These are phyloP conservation scores for Anarsia innoxiella DNA, from an alignment of 2,888 invertebrate species.

Conservation along the genomic window DNA sequence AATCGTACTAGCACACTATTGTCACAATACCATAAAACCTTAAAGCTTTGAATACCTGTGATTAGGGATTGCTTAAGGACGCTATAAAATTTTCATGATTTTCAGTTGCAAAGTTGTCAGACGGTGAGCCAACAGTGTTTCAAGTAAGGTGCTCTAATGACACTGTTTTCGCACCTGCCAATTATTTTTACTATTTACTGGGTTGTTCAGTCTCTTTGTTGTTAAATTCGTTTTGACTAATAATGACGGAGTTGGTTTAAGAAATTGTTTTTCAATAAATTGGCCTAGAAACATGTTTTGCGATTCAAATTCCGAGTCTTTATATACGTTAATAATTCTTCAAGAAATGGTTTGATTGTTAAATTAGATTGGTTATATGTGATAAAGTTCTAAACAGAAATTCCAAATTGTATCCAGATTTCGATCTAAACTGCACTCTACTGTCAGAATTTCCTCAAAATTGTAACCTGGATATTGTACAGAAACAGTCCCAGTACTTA, in stretches of 20 bases:
- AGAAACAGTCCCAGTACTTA: no score
- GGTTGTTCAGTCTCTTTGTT: conserved; percentile 2
- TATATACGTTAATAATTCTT: no score
- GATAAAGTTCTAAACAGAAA: no score
- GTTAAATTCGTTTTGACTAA: conserved; percentile 1
- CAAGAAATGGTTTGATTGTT: no score
- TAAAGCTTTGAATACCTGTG: conserved; percentile 13
- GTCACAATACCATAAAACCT: conserved; percentile 23
- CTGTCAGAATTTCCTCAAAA: no score
- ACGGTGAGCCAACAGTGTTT: not conserved
- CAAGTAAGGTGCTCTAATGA: conserved; percentile 2
- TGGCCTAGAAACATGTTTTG: no score
- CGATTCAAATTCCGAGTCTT: no score
- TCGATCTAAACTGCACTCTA: no score
- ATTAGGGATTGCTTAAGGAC: not conserved
- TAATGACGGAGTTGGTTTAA: not conserved
- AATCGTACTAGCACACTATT: conserved; percentile 20
- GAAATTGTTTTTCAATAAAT: not conserved
- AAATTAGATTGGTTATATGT: no score
- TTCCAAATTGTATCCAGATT: no score
- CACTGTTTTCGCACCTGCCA: conserved; percentile 4
- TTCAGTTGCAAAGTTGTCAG: conserved; percentile 2
- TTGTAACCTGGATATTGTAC: no score
- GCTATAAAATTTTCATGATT: conserved; percentile 3
- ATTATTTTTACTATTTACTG: conserved; percentile 1